A percentile compares a stretch with the other conserved stretches of the same genome.
These are phyloP conservation scores for Meteorus sp. DNA, from an alignment of 1,140 invertebrate genomes.

Conservation along the genomic window DNA sequence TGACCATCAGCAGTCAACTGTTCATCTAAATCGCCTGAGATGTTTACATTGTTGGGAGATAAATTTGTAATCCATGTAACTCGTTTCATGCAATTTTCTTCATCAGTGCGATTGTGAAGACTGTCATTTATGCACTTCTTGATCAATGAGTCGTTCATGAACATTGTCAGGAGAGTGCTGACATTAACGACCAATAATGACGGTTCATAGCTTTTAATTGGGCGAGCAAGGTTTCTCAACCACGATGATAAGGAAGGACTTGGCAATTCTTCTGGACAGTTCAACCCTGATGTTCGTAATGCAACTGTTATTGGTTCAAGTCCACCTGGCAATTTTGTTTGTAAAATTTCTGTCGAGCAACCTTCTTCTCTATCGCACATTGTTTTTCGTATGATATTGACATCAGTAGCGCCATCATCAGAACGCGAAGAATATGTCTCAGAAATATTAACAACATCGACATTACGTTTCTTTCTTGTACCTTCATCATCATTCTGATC, in stretches of 20 bases:
- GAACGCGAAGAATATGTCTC: too few relatives aligned
- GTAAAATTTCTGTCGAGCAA: not conserved
- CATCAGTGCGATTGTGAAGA: not conserved
- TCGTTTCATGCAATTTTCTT: too few relatives aligned
- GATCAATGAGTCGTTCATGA: conserved; percentile 19
- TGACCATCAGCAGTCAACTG: too few relatives aligned
- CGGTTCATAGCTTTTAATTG: not conserved
- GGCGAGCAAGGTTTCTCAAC: conserved; percentile 6
- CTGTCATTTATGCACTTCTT: not conserved
- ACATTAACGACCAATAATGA: not conserved
- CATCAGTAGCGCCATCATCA: too few relatives aligned
- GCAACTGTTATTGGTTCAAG: not conserved
- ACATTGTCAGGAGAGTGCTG: conserved; percentile 5
- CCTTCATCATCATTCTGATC: not conserved
- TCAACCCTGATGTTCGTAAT: not conserved
- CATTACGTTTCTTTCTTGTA: too few relatives aligned
- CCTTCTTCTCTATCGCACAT: not conserved
- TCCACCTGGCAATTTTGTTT: not conserved
- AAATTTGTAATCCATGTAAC: too few relatives aligned
- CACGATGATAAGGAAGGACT: conserved; percentile 11
- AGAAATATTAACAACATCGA: too few relatives aligned
- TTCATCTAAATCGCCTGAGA: too few relatives aligned
- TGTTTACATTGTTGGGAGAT: too few relatives aligned
- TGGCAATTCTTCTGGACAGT: not conserved
- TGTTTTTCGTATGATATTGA: too few relatives aligned